Percentiles rank a stretch among this genome's conserved stretches.
These are phyloP conservation scores for Medauroidea extradentata DNA, from an alignment of 1,140 invertebrate genomes.

Conservation along the genomic window DNA sequence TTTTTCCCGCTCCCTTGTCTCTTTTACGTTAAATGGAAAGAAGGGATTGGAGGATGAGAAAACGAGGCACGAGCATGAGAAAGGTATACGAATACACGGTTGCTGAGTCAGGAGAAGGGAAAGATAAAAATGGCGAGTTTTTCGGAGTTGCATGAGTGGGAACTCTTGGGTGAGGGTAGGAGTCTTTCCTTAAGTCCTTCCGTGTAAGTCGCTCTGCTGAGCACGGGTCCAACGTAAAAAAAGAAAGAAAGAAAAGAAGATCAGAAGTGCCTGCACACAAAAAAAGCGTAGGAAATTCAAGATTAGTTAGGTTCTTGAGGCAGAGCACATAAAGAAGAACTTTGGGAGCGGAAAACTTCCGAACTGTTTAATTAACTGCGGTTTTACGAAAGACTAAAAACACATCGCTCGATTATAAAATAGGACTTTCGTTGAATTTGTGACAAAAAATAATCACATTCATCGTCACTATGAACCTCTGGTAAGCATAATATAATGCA, in stretches of 20 bases:
- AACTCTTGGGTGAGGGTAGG: neutral
- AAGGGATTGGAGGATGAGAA: conserved; percentile 4
- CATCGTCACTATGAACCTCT: no score
- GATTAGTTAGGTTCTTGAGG: no score
- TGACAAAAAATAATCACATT: no score
- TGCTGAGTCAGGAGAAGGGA: conserved; percentile 9
- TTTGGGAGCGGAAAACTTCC: no score
- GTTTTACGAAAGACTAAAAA: no score
- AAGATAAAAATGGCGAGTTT: neutral
- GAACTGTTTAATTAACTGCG: no score
- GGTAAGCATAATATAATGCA: no score
- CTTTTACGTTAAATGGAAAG: conserved; percentile 5
- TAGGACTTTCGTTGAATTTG: no score
- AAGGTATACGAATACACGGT: conserved; percentile 11
- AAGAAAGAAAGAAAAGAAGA: neutral
- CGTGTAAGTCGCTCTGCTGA: conserved; percentile 7
- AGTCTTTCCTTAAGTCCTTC: neutral
- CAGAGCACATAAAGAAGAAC: no score
- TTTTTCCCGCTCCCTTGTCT: conserved; percentile 4
- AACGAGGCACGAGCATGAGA: neutral
- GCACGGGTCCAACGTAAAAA: neutral
- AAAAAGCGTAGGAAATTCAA: no score
- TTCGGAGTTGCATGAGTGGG: no score
- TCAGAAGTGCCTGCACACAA: neutral
- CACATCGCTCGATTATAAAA: no score